Evolutionary conservation across 1,140 invertebrate species (phyloP).

Genomic region (Melipona quadrifasciata): DNA sequence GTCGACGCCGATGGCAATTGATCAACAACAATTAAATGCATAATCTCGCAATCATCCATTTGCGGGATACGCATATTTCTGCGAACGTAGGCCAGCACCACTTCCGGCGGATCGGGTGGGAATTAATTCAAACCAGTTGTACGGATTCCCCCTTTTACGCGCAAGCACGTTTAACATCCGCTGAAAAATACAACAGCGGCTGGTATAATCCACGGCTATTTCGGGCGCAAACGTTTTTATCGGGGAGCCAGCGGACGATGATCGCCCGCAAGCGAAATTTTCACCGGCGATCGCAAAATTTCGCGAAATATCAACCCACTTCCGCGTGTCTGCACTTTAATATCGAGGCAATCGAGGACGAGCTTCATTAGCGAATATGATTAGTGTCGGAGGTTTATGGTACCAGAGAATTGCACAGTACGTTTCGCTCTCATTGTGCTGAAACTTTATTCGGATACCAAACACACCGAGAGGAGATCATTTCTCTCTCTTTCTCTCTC

Average conservation of each 20-base stretch:
- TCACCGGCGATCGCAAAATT: not conserved
- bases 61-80: too few species aligned
- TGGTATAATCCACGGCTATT: not conserved
- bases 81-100: not conserved
- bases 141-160: not conserved
- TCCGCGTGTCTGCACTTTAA: not conserved
- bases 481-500: not conserved
- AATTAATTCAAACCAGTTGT: slow-evolving; percentile 3
- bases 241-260: not conserved
- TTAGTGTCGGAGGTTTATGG: not conserved
- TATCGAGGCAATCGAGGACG: not conserved
- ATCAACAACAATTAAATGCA: too few species aligned
- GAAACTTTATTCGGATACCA: not conserved
- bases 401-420: not conserved
- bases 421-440: not conserved
- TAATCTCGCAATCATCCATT: too few species aligned
- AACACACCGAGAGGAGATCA: not conserved
- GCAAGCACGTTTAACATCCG: not conserved
- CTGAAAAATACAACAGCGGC: not conserved
- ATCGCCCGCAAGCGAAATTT: not conserved
- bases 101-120: not conserved
- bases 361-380: not conserved
- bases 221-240: not conserved
- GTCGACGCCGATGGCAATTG: too few species aligned
- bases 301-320: slow-evolving; percentile 1